Conservation (phyloP, 2,888 invertebrate genomes). For the Euzetes globulus region DNA sequence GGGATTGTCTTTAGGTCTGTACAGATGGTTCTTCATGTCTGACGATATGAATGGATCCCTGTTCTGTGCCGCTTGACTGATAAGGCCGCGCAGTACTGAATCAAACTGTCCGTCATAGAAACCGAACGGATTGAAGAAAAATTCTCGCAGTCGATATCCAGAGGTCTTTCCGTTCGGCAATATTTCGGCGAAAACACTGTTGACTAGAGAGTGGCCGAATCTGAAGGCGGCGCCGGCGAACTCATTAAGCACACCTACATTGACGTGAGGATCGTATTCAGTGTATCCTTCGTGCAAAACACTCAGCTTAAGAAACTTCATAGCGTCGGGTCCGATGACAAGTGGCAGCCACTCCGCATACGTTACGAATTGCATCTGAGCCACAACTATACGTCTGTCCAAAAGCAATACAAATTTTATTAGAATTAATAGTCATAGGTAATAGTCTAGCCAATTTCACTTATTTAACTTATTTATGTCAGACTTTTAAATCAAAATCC, state of each 20-base stretch:
- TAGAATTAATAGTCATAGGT: too few species aligned
- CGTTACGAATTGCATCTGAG: slow-evolving; percentile 51
- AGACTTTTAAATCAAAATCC: too few species aligned
- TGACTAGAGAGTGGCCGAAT: slow-evolving; percentile 48
- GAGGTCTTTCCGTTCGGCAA: slow-evolving; percentile 60
- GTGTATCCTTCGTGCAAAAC: slow-evolving; percentile 63
- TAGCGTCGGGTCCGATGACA: slow-evolving; percentile 56
- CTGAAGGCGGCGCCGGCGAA: slow-evolving; percentile 73
- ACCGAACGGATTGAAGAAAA: slow-evolving; percentile 69
- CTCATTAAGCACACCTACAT: slow-evolving; percentile 71
- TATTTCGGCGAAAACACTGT: slow-evolving; percentile 77
- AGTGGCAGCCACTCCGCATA: slow-evolving; percentile 58
- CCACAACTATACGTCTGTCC: slow-evolving; percentile 47
- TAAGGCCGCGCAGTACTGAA: slow-evolving; percentile 49
- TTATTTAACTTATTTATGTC: too few species aligned
- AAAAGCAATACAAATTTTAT: background rate
- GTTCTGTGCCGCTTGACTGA: slow-evolving; percentile 49
- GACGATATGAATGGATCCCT: slow-evolving; percentile 50
- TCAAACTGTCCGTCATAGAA: slow-evolving; percentile 47
- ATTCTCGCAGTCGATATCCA: slow-evolving; percentile 61
- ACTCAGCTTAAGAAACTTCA: slow-evolving; percentile 42
- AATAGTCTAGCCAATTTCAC: too few species aligned
- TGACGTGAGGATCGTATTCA: slow-evolving; percentile 58
- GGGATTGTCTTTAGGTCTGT: slow-evolving; percentile 73
- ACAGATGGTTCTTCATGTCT: slow-evolving; percentile 55